Percentiles rank a stretch among this genome's conserved stretches.
Conservation (phyloP, 1,140 invertebrate genomes). For the Xylocopa sonorina region DNA sequence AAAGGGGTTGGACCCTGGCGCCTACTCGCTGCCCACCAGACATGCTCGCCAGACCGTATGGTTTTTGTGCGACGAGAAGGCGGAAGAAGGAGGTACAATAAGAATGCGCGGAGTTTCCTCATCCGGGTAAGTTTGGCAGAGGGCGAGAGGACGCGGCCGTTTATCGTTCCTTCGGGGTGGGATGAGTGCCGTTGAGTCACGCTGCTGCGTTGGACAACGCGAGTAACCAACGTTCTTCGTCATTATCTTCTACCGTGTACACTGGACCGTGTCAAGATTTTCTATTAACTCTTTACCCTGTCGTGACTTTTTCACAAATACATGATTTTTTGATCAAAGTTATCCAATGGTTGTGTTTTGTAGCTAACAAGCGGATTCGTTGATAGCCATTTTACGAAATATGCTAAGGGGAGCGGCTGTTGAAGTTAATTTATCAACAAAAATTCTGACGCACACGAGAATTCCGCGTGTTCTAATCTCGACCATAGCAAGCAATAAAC, state of each 20-base stretch:
- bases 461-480: too few relatives aligned
- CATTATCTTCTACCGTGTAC: neutral
- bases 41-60: constrained; percentile 67
- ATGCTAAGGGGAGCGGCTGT: too few relatives aligned
- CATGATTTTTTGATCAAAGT: too few relatives aligned
- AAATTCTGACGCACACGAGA: too few relatives aligned
- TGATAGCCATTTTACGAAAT: too few relatives aligned
- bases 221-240: neutral
- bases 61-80: constrained; percentile 59
- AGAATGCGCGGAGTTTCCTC: constrained; percentile 55
- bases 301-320: too few relatives aligned
- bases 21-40: constrained; percentile 66
- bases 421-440: too few relatives aligned
- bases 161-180: constrained; percentile 28
- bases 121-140: constrained; percentile 29
- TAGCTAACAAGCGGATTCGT: too few relatives aligned
- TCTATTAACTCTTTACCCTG: too few relatives aligned
- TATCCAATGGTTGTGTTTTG: too few relatives aligned
- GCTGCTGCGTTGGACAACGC: neutral
- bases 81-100: constrained; percentile 58
- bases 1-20: constrained; percentile 65
- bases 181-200: constrained; percentile 31
- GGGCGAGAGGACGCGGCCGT: constrained; percentile 28
- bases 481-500: too few relatives aligned
- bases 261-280: too few relatives aligned